Evolutionary conservation across 1,140 invertebrate species (phyloP).

Genomic region (Leptopilina boulardi): DNA sequence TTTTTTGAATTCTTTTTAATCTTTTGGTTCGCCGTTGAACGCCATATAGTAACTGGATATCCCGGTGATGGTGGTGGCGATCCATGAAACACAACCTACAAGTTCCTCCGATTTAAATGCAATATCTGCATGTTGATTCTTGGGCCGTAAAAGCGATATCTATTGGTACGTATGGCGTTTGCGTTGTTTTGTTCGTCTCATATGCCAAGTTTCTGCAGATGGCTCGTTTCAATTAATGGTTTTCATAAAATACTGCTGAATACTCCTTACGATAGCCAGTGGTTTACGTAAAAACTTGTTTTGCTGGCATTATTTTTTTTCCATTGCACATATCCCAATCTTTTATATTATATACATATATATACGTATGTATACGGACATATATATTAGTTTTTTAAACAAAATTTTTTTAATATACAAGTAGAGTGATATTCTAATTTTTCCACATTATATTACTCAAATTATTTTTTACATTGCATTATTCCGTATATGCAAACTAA

Average conservation of each 20-base stretch:
- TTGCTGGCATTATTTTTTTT: background rate
- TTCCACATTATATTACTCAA: too few species aligned
- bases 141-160: slow-evolving; percentile 25
- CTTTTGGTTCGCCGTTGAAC: slow-evolving; percentile 18
- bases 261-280: slow-evolving; percentile 22
- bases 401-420: too few species aligned
- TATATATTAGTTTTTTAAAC: too few species aligned
- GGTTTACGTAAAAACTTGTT: slow-evolving; percentile 19
- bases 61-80: slow-evolving; percentile 38
- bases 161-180: background rate
- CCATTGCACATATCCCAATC: slow-evolving; percentile 11
- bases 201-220: slow-evolving; percentile 20
- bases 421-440: too few species aligned
- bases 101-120: slow-evolving; percentile 46
- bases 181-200: slow-evolving; percentile 9
- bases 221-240: slow-evolving; percentile 31
- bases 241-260: slow-evolving; percentile 23
- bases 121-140: slow-evolving; percentile 35
- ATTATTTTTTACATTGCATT: too few species aligned
- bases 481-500: too few species aligned
- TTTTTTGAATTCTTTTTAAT: slow-evolving; percentile 49
- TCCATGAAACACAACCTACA: slow-evolving; percentile 45
- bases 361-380: too few species aligned
- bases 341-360: too few species aligned
- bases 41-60: slow-evolving; percentile 60